Evolutionary conservation across 2,888 invertebrate genomes (phyloP).

Genomic region (Ischnus inquisitorius): DNA sequence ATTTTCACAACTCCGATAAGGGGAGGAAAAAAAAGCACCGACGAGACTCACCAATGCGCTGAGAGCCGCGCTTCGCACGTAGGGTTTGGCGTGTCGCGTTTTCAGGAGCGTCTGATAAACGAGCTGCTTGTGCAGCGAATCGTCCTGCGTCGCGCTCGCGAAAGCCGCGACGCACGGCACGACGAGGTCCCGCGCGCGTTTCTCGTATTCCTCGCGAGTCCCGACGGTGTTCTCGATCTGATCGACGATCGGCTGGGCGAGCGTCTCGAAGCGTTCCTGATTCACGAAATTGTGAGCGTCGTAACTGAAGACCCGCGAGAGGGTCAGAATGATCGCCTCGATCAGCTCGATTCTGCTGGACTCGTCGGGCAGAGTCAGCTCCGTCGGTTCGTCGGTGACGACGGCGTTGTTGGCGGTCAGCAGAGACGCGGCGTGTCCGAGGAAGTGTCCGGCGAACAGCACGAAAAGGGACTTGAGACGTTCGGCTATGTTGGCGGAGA

Average conservation of each 20-base stretch:
- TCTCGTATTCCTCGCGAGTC: constrained; percentile 88
- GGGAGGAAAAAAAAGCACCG: constrained; percentile 34
- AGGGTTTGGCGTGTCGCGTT: constrained; percentile 91
- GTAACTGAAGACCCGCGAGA: constrained; percentile 92
- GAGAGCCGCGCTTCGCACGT: constrained; percentile 87
- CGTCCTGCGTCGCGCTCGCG: constrained; percentile 93
- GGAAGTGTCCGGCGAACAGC: constrained; percentile 94
- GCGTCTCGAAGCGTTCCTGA: constrained; percentile 93
- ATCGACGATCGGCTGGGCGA: constrained; percentile 95
- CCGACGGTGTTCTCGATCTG: constrained; percentile 93
- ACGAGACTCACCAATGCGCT: constrained; percentile 77
- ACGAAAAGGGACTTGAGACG: constrained; percentile 95
- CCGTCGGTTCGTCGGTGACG: constrained; percentile 86
- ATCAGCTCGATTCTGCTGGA: constrained; percentile 86
- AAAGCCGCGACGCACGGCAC: constrained; percentile 94
- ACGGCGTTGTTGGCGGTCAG: constrained; percentile 90
- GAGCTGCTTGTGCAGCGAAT: constrained; percentile 95
- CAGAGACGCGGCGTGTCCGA: constrained; percentile 92
- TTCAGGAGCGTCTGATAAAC: constrained; percentile 96
- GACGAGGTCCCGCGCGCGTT: constrained; percentile 88
- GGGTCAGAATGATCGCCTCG: constrained; percentile 91
- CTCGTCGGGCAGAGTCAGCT: constrained; percentile 87
- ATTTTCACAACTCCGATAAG: no score
- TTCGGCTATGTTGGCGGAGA: constrained; percentile 92
- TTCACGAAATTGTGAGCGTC: constrained; percentile 94